Conservation (phyloP, 2,888 invertebrate genomes). For the Protophormia terraenovae region DNA sequence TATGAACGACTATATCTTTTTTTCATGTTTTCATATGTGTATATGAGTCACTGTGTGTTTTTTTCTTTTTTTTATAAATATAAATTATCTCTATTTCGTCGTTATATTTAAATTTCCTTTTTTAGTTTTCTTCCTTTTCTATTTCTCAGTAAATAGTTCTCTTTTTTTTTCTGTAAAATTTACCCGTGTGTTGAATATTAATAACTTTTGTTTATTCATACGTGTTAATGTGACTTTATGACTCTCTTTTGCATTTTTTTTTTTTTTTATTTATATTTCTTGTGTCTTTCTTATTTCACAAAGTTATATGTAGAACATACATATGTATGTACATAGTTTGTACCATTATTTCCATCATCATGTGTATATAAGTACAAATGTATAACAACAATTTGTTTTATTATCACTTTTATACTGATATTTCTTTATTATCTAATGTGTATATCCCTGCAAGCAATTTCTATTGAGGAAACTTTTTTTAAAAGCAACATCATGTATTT, state of each 20-base stretch:
- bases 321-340: no score
- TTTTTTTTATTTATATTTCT: slow-evolving; percentile 23
- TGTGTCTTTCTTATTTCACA: background rate
- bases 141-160: slow-evolving; percentile 2
- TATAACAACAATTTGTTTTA: slow-evolving; percentile 32
- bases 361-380: background rate
- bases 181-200: slow-evolving; percentile 69
- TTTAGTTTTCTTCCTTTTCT: slow-evolving; percentile 10
- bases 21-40: no score
- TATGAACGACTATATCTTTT: no score
- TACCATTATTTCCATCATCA: background rate
- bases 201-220: slow-evolving; percentile 79
- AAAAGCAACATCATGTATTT: no score
- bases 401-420: background rate
- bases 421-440: background rate
- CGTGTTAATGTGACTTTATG: slow-evolving; percentile 81
- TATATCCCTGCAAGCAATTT: no score
- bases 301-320: background rate
- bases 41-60: no score
- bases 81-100: slow-evolving; percentile 35
- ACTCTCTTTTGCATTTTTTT: slow-evolving; percentile 70
- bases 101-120: slow-evolving; percentile 7
- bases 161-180: slow-evolving; percentile 10
- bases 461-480: no score
- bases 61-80: slow-evolving; percentile 10